A percentile compares a stretch with the other conserved stretches of the same genome.
phyloP scores from a whole-genome alignment of 2,113 vertebrate genomes.

The Cyprinodon tularosa region DNA sequence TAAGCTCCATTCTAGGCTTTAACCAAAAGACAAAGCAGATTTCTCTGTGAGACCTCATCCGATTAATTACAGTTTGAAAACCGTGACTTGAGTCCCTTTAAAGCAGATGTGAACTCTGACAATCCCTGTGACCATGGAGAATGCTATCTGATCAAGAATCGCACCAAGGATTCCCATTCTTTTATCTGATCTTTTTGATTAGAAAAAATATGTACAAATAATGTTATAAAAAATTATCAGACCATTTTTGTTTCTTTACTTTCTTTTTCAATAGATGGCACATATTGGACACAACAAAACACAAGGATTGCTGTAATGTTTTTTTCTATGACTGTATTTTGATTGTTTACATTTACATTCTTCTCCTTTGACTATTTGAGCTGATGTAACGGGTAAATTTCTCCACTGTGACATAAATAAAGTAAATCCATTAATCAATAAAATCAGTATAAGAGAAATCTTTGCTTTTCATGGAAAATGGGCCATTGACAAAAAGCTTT shows the following conservation, averaged over 20 bases:
- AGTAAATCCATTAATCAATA: not conserved
- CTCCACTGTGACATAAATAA: too few species aligned
- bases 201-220: constrained; percentile 14
- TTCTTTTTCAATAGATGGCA: too few species aligned
- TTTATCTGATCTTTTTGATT: constrained; percentile 50
- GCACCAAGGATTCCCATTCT: constrained; percentile 46
- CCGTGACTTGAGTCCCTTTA: constrained; percentile 68
- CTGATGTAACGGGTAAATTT: too few species aligned
- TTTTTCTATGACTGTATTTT: too few species aligned
- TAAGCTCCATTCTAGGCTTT: constrained; percentile 55
- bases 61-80: constrained; percentile 75
- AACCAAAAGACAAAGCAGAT: constrained; percentile 59
- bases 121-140: constrained; percentile 59
- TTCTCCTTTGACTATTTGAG: too few species aligned
- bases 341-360: too few species aligned
- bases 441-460: not conserved
- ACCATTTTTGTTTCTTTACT: too few species aligned
- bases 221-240: too few species aligned
- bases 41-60: constrained; percentile 77
- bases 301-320: too few species aligned
- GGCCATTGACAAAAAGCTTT: not conserved
- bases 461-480: not conserved
- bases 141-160: constrained; percentile 62
- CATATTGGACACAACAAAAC: too few species aligned
- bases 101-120: constrained; percentile 65